Conservation (phyloP, 2,888 invertebrate genomes). For the Copidosoma aretas region DNA sequence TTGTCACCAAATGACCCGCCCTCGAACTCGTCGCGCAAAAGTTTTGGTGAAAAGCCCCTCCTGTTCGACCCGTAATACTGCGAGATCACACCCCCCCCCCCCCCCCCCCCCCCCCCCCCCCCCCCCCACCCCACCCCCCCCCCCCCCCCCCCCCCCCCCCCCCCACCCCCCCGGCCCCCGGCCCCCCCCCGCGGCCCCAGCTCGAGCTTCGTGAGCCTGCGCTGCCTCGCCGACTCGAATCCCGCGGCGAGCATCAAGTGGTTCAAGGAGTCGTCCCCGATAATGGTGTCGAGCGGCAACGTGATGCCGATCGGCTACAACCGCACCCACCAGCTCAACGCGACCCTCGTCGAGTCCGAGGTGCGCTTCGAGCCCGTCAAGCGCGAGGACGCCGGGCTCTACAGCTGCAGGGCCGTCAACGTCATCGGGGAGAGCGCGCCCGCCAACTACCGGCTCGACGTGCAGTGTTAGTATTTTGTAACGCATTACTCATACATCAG, state of each 20-base stretch:
- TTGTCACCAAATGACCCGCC: too few relatives aligned
- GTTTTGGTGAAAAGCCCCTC: too few relatives aligned
- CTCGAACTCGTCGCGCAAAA: too few relatives aligned
- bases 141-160: too few relatives aligned
- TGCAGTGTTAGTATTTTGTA: constrained; percentile 68
- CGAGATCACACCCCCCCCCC: too few relatives aligned
- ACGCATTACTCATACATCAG: not conserved
- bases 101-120: too few relatives aligned
- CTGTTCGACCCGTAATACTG: too few relatives aligned
- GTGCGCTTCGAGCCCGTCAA: constrained; percentile 67
- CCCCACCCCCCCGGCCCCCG: too few relatives aligned
- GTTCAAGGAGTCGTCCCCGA: constrained; percentile 59
- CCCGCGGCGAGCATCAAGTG: constrained; percentile 66
- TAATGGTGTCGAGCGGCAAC: constrained; percentile 49
- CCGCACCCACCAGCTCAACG: constrained; percentile 47
- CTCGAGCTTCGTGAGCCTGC: constrained; percentile 63
- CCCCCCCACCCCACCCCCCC: too few relatives aligned
- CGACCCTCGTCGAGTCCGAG: constrained; percentile 57
- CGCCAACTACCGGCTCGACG: constrained; percentile 65
- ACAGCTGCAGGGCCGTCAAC: constrained; percentile 86
- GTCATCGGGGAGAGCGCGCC: constrained; percentile 73
- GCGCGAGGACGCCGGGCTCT: constrained; percentile 74
- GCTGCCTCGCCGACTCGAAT: constrained; percentile 67
- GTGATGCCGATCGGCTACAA: constrained; percentile 17
- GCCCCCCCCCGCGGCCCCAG: constrained; percentile 64